Evolutionary conservation across 2,113 vertebrate species (phyloP), one percentile per base, ranked within the genome.

Genomic region (Mustela nigripes): DNA sequence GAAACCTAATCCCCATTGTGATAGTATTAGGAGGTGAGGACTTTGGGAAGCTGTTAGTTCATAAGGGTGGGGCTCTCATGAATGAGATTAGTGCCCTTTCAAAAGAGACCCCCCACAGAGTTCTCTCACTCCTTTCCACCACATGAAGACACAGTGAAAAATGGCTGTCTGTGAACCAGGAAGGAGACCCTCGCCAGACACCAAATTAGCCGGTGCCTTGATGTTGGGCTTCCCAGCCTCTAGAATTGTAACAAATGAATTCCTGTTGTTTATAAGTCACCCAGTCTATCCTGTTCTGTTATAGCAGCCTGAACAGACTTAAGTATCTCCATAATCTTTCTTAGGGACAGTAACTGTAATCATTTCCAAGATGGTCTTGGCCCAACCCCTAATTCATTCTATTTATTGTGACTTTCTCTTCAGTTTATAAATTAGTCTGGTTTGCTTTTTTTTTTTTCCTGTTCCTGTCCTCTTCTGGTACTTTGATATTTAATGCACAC

Each of bases 331-430:
- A 60, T 78, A 33, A 81, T 85, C 60, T 97, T 91, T 80, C 84
- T 76, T 89, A 31, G 21, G 11, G 3, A 28, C 83, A 89, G 26
- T 22, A 81, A 67, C 28, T 48, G 18, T 63, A 90, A 92, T 80
- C 56, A 31, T 95, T 91, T 96, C 80, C 89, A 39, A 15, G 1
- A 11, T 78, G 31, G 11, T 67, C 31, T 80, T 67, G 16, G n/a
- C 21, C 39, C 15, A 71, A 67, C 7, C 22, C 39, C 81, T 50
- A 88, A 74, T 63, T 89, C 39, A 80, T 89, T 88, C 10, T 36
- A 74, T 45, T 83, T 97, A 76, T 85, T 85, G 33, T 97, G 69
- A 18, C 73, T 67, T 69, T 95, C 8, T 76, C 92, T 90, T 79
- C 56, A 78, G 69, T n/a, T 78, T 84, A 83, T 18, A 58, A 78